Conservation (phyloP, 2,113 vertebrate species). For the pig (Sus scrofa) region T2T-Sscrofa CM000812.6:181391001-181391500, state of each 20-base stretch:
- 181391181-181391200: neutral
- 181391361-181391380: slow-evolving; percentile 63
- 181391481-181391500: slow-evolving; percentile 65
- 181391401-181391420: slow-evolving; percentile 63
- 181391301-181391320: slow-evolving; percentile 38
- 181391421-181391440: slow-evolving; percentile 61
- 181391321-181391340: slow-evolving; percentile 39
- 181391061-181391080: neutral
- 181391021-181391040: neutral
- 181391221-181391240: neutral
- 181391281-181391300: slow-evolving; percentile 50
- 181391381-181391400: slow-evolving; percentile 51
- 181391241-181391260: neutral
- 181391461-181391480: slow-evolving; percentile 53
- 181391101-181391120: neutral
- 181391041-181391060: neutral
- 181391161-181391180: neutral
- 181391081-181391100: neutral
- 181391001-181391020: neutral
- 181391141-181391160: neutral
- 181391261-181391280: neutral
- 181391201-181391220: neutral
- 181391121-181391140: neutral
- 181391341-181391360: slow-evolving; percentile 60
- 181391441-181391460: slow-evolving; percentile 70